Evolutionary conservation across 2,888 invertebrate genomes (phyloP), one percentile per base, ranked within the genome.

Genomic region (Drosophila buzzatii): DNA sequence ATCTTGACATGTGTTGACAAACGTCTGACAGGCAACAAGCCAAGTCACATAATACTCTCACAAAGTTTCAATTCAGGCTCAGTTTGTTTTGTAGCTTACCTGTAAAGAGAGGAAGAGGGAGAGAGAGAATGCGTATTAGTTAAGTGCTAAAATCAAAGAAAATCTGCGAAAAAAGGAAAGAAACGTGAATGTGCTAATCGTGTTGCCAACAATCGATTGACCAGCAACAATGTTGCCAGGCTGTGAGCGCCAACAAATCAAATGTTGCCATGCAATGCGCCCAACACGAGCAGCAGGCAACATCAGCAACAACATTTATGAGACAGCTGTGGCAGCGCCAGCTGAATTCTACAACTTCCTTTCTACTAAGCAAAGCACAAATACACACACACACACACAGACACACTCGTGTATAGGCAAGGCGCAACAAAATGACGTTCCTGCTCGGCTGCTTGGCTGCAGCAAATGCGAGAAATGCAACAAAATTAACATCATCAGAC

Each of bases 401-500:
- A 69, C 53, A 58, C 53, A 58, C 39, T 53, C 12, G 23, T 47
- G 9, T 27, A 9, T 47, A 27, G 44, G 52, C 37, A 71, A 53
- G 67, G 39, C 49, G 72, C 65, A 70, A 82, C 74, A 79, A 57
- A 57, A 57, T 57, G 45, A 58, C 57, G 57, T 58, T 57, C 59
- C 59, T 49, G 59, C 23, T 49, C 23, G 63, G 39, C 47, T 60
- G 63, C 45, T 47, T 16, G 51, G 60, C 60, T 58, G 70, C 75
- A 69, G 85, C 87, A 89, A 86, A 86, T 87, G 89, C 88, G 85
- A 89, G 89, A 87, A 87, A 87, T 89, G 89, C 87, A 85, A 83
- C 89, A 87, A 89, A 87, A 87, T 87, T 87, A 87, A 87, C 87
- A 89, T 87, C 87, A 87, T 87, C 87, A 89, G 87, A 87, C 87